These are phyloP conservation scores for Bombus turneri DNA, from an alignment of 1,140 invertebrate genomes.

Conservation along the genomic window DNA sequence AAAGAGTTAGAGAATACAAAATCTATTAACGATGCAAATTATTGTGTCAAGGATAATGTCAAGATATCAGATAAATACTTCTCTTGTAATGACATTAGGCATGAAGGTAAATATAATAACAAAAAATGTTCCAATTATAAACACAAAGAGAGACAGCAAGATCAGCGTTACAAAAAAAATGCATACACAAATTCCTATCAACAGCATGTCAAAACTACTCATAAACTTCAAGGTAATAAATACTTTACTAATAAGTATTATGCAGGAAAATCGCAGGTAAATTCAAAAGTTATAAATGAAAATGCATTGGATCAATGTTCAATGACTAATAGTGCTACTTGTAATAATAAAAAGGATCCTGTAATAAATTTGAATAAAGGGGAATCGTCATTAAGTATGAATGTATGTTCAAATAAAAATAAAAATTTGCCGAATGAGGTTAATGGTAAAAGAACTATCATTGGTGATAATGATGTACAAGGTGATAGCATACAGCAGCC, in stretches of 20 bases:
- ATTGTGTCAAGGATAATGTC: not conserved
- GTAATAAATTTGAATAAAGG: constrained; percentile 11
- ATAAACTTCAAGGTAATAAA: constrained; percentile 69
- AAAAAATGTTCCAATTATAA: constrained; percentile 57
- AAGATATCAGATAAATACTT: constrained; percentile 23
- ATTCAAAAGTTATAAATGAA: not conserved
- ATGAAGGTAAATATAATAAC: constrained; percentile 59
- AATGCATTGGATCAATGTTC: no score
- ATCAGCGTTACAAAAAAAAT: constrained; percentile 26
- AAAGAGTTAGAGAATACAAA: not conserved
- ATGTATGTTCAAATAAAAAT: constrained; percentile 12
- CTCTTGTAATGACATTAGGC: constrained; percentile 33
- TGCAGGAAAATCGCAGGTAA: constrained; percentile 31
- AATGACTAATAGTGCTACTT: not conserved
- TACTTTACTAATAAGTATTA: constrained; percentile 59
- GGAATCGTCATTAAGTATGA: constrained; percentile 26
- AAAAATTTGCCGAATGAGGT: constrained; percentile 14
- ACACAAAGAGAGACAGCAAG: constrained; percentile 43
- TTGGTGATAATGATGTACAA: constrained; percentile 41
- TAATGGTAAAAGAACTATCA: constrained; percentile 27
- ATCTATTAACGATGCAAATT: not conserved
- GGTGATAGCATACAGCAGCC: constrained; percentile 47
- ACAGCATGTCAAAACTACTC: constrained; percentile 44
- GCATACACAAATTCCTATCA: constrained; percentile 52
- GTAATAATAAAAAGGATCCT: constrained; percentile 22